A percentile compares a stretch with the other conserved stretches of the same genome.
Conservation (phyloP, 2,113 vertebrate genomes). For the Amphiprion ocellaris region DNA sequence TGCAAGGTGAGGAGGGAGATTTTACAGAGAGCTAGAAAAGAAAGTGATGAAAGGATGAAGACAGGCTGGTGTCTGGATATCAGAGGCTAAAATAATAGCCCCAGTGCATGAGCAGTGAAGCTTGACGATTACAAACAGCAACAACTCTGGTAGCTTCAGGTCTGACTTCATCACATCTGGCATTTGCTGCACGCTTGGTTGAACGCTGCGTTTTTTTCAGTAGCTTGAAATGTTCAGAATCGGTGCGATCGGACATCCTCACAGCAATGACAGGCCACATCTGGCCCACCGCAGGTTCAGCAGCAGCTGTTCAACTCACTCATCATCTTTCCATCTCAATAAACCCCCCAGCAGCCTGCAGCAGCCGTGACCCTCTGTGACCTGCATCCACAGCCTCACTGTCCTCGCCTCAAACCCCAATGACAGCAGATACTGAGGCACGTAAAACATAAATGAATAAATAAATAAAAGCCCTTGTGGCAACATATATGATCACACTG, state of each 20-base stretch:
- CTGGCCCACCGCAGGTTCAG: conserved; percentile 20
- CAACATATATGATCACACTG: background rate
- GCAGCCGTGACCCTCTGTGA: conserved; percentile 55
- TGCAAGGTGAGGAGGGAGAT: background rate
- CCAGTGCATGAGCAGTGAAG: background rate
- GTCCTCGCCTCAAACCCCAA: conserved; percentile 11
- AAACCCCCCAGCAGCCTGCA: conserved; percentile 32
- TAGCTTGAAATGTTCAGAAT: conserved; percentile 26
- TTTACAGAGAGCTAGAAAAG: background rate
- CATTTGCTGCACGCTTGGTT: conserved; percentile 34
- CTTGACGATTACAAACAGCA: conserved; percentile 13
- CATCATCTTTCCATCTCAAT: conserved; percentile 47
- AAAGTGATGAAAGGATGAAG: conserved; percentile 3
- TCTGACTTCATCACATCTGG: conserved; percentile 39
- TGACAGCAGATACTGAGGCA: conserved; percentile 30
- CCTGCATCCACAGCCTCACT: conserved; percentile 24
- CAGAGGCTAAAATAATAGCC: conserved; percentile 28
- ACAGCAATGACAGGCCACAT: conserved; percentile 39
- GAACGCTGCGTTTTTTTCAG: conserved; percentile 16
- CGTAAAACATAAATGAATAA: conserved; percentile 26
- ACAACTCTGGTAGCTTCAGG: conserved; percentile 10
- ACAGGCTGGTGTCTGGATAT: conserved; percentile 26
- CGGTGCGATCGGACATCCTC: conserved; percentile 15
- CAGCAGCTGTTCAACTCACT: conserved; percentile 42
- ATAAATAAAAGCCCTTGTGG: background rate